A percentile compares a stretch with the other conserved stretches of the same genome.
phyloP scores from a whole-genome alignment of 2,888 invertebrate genomes.

The Sphinx pinastri region DNA sequence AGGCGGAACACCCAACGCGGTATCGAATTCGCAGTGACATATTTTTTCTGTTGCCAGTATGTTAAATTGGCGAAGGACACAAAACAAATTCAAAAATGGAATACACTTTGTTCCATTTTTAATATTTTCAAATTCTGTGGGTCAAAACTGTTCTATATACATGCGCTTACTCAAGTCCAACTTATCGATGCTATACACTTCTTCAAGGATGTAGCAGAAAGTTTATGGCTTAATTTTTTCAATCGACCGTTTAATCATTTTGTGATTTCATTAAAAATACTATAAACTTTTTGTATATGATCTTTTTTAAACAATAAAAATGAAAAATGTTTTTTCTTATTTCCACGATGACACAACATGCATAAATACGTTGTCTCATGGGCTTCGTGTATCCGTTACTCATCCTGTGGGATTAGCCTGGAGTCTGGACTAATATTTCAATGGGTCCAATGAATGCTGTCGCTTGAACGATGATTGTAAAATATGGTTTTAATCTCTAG shows the following conservation, averaged over 20 bases:
- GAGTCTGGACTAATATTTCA: background rate
- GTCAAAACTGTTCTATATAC: too few species aligned
- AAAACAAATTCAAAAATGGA: background rate
- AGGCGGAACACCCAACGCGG: conserved; percentile 20
- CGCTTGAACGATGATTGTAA: background rate
- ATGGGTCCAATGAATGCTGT: background rate
- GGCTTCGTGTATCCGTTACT: background rate
- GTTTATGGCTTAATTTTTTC: too few species aligned
- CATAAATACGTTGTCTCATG: background rate
- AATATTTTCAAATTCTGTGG: too few species aligned
- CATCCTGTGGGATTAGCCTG: background rate
- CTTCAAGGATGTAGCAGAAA: too few species aligned
- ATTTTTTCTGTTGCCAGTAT: conserved; percentile 25
- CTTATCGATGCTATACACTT: too few species aligned
- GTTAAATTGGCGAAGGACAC: conserved; percentile 6
- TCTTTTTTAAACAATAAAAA: too few species aligned
- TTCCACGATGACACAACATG: too few species aligned
- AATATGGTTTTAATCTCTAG: conserved; percentile 4
- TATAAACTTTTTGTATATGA: too few species aligned
- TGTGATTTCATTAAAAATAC: too few species aligned
- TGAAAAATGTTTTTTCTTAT: too few species aligned
- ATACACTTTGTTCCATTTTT: background rate
- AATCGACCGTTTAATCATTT: too few species aligned
- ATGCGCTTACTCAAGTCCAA: too few species aligned
- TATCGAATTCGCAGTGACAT: conserved; percentile 30